Evolutionary conservation across 2,888 invertebrate genomes (phyloP), one percentile per base, ranked within the genome.

Genomic region (Tuberolachnus salignus): DNA sequence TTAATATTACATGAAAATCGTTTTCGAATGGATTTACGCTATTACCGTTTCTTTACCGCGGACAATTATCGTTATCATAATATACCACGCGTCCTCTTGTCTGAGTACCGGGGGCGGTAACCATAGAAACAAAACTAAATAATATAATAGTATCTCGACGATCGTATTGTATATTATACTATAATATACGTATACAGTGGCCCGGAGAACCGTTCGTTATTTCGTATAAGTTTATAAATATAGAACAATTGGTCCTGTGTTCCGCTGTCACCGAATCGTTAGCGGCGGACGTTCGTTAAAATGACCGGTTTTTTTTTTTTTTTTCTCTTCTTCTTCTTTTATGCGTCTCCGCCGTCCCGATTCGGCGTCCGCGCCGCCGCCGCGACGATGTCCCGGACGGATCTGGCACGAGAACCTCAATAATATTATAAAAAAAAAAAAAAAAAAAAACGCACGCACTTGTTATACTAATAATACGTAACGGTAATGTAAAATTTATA

Each of bases 241-340:
- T 46, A 66, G 64, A 46, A 66, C 64, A 66, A 66, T 34, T 46
- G 23, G 42, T 44, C 19, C 13, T 64, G 64, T 16, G 23, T 46
- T 21, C 64, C 23, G 46, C 46, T 16, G 23, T 16, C 64, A 3
- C 21, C 46, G 34, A 46, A 64, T 64, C 64, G 16, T 34, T 34
- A 34, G 46, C 23, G 1, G 46, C 46, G 64, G 46, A 21, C 16
- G 64, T 44, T 42, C 11, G 19, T n/a, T 0, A 10, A 19, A 53
- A 53, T n/a, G 19, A 19, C 53, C n/a, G n/a, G 9, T 55, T 55
- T 55, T 19, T 19, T 19, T 53, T 51, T 46, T 46, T 46, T 51
- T 19, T 16, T 4, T 53, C 11, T 21, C 10, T 55, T 11, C 1
- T 1, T 19, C 1, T 55, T 6, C 3, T 9, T 3, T 55, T 55